phyloP scores from a whole-genome alignment of 2,888 invertebrate genomes.

The Philereme vetulata region DNA sequence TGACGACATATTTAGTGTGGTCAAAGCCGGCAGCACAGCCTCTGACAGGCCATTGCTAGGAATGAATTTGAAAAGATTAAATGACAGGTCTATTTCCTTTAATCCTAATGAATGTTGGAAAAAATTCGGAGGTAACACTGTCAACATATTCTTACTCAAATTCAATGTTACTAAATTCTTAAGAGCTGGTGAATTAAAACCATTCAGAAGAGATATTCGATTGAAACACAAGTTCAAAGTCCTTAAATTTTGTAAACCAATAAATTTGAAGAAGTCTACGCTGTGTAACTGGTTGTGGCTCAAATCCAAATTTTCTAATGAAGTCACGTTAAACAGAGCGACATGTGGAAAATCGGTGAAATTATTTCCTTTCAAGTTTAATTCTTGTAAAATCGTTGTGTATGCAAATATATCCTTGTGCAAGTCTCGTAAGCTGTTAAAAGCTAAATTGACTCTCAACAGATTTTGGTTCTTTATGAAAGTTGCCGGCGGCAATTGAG shows the following conservation, averaged over 20 bases:
- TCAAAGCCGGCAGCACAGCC: constrained; percentile 88
- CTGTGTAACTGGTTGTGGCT: constrained; percentile 87
- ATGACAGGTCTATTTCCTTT: constrained; percentile 90
- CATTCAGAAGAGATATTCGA: constrained; percentile 88
- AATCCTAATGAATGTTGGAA: constrained; percentile 88
- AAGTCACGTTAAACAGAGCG: constrained; percentile 89
- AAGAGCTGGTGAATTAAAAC: constrained; percentile 90
- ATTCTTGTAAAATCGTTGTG: constrained; percentile 89
- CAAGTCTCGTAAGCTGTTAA: constrained; percentile 87
- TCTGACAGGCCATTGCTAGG: constrained; percentile 90
- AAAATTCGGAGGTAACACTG: constrained; percentile 91
- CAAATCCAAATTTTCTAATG: constrained; percentile 88
- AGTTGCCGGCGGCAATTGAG: constrained; percentile 86
- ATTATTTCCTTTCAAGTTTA: constrained; percentile 89
- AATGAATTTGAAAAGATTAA: constrained; percentile 91
- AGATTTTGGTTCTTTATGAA: constrained; percentile 92
- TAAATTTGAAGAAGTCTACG: constrained; percentile 90
- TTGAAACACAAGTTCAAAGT: constrained; percentile 90
- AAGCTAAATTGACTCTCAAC: constrained; percentile 88
- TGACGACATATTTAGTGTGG: constrained; percentile 91
- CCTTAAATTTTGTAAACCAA: constrained; percentile 89
- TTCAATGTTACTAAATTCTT: constrained; percentile 89
- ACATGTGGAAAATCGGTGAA: constrained; percentile 91
- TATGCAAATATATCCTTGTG: constrained; percentile 89
- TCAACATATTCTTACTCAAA: constrained; percentile 89